Evolutionary conservation across 2,113 vertebrate species (phyloP).

Genomic region (Noctilio leporinus): DNA sequence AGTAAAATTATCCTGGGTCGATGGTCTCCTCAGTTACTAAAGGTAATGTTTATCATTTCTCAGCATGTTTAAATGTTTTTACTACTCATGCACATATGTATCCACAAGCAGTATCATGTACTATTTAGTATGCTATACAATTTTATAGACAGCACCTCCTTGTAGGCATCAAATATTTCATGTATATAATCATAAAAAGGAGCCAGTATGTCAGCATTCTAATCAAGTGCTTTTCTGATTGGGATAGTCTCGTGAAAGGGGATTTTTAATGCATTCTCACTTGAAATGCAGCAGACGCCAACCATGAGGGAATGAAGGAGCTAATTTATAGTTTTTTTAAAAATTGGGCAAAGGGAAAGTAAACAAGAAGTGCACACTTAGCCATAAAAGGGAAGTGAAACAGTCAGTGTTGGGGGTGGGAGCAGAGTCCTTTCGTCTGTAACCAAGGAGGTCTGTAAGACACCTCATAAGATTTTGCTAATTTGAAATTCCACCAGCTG

Average conservation of each 20-base stretch:
- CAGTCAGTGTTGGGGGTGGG: not conserved
- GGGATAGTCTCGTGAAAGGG: not conserved
- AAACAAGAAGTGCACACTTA: slow-evolving; percentile 30
- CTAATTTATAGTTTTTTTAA: slow-evolving; percentile 30
- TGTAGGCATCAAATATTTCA: not conserved
- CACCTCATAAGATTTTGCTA: slow-evolving; percentile 12
- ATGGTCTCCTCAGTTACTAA: slow-evolving; percentile 12
- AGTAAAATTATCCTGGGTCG: not conserved
- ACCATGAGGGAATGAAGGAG: slow-evolving; percentile 1
- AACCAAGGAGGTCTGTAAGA: slow-evolving; percentile 46
- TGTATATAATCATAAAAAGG: not conserved
- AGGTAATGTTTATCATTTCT: slow-evolving; percentile 19
- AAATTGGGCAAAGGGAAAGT: not conserved
- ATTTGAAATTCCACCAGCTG: slow-evolving; percentile 57
- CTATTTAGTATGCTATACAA: not conserved
- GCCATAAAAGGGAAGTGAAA: slow-evolving; percentile 7
- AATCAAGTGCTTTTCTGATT: slow-evolving; percentile 45
- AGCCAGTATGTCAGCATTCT: not conserved
- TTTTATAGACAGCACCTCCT: not conserved
- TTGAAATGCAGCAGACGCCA: slow-evolving; percentile 45
- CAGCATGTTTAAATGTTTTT: not conserved
- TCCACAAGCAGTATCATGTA: not conserved
- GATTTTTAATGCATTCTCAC: slow-evolving; percentile 63
- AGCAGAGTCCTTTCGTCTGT: not conserved
- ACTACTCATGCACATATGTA: not conserved